A percentile compares a stretch with the other conserved stretches of the same genome.
phyloP scores from a whole-genome alignment of 2,888 invertebrate species.

The Athalia rosae region DNA sequence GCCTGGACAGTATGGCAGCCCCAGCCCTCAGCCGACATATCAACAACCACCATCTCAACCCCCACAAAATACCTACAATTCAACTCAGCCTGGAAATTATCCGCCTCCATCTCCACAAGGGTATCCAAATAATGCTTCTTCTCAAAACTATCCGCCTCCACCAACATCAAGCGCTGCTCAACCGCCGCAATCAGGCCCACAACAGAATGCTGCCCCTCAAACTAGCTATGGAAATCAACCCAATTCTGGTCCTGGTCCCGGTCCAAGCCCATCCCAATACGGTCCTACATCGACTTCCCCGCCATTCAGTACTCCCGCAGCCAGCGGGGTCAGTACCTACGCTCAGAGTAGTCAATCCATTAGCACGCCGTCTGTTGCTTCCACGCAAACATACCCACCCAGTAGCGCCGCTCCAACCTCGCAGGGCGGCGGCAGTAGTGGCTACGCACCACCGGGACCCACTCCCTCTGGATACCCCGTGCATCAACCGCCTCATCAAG shows the following conservation, averaged over 20 bases:
- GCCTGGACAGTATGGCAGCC: slow-evolving; percentile 72
- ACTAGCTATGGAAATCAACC: slow-evolving; percentile 77
- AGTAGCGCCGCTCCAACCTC: slow-evolving; percentile 71
- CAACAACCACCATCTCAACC: slow-evolving; percentile 64
- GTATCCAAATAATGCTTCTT: slow-evolving; percentile 72
- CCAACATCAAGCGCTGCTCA: slow-evolving; percentile 68
- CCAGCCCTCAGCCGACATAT: slow-evolving; percentile 71
- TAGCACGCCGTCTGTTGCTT: slow-evolving; percentile 73
- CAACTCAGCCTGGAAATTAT: slow-evolving; percentile 72
- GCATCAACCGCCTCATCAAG: slow-evolving; percentile 74
- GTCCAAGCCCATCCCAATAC: slow-evolving; percentile 66
- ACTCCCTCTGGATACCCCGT: slow-evolving; percentile 80
- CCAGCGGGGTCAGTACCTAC: slow-evolving; percentile 68
- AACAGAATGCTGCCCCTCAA: slow-evolving; percentile 75
- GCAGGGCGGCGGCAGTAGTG: slow-evolving; percentile 62
- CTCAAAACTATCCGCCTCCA: slow-evolving; percentile 75
- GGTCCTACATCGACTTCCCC: slow-evolving; percentile 71
- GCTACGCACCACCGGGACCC: slow-evolving; percentile 77
- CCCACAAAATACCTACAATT: slow-evolving; percentile 68
- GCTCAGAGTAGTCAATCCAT: slow-evolving; percentile 69
- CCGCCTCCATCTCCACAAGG: slow-evolving; percentile 75
- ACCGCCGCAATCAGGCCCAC: slow-evolving; percentile 72
- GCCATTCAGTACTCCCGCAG: slow-evolving; percentile 68
- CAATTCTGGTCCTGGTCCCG: slow-evolving; percentile 73
- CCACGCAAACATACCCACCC: slow-evolving; percentile 79